These are phyloP conservation scores for Limnothrissa miodon DNA, from an alignment of 2,113 vertebrate genomes.

Conservation along the genomic window DNA sequence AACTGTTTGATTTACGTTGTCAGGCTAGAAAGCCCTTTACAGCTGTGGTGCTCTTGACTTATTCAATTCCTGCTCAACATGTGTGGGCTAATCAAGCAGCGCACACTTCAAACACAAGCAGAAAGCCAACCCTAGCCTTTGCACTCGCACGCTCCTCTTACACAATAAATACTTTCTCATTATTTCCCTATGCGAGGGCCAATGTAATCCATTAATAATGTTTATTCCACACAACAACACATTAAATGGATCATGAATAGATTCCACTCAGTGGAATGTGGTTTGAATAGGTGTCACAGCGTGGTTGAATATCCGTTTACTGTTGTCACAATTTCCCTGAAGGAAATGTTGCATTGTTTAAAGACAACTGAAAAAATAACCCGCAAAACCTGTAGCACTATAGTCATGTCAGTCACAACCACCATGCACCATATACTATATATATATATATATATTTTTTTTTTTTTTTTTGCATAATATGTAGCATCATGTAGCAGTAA, in stretches of 20 bases:
- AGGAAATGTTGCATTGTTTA: background rate
- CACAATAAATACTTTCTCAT: slow-evolving; percentile 44
- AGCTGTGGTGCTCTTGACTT: slow-evolving; percentile 18
- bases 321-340: background rate
- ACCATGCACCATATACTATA: too few relatives aligned
- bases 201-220: slow-evolving; percentile 15
- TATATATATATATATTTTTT: too few relatives aligned
- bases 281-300: background rate
- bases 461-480: background rate
- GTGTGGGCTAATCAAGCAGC: slow-evolving; percentile 44
- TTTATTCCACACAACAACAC: slow-evolving; percentile 41
- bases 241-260: slow-evolving; percentile 34
- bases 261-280: background rate
- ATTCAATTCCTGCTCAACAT: slow-evolving; percentile 39
- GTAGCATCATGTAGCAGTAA: background rate
- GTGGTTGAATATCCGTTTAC: background rate
- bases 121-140: slow-evolving; percentile 43
- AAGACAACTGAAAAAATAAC: background rate
- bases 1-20: slow-evolving; percentile 52
- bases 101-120: slow-evolving; percentile 15
- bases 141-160: slow-evolving; percentile 29
- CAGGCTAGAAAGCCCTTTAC: slow-evolving; percentile 30
- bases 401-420: background rate
- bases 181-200: slow-evolving; percentile 28
- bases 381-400: background rate